Conservation (phyloP, 1,140 invertebrate genomes). For the Drosophila burlai region DNA sequence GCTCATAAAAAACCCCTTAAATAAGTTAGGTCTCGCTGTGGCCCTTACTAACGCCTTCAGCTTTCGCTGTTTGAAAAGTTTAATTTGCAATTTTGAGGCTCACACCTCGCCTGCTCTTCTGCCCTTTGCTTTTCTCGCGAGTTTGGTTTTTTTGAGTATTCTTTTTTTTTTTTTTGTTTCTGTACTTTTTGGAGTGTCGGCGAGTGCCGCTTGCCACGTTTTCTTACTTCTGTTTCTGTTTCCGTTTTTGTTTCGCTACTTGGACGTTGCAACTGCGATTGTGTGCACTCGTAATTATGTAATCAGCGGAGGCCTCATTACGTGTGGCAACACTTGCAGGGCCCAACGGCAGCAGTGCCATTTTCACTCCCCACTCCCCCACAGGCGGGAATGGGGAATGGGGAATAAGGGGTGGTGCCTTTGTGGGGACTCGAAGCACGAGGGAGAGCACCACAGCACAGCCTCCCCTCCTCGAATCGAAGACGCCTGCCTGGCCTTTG, state of each 20-base stretch:
- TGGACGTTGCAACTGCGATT: slow-evolving; percentile 51
- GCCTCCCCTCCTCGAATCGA: slow-evolving; percentile 26
- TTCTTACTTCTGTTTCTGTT: slow-evolving; percentile 71
- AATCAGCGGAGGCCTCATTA: slow-evolving; percentile 75
- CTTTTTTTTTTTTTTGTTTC: background rate
- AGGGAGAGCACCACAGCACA: background rate
- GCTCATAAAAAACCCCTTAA: background rate
- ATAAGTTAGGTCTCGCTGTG: slow-evolving; percentile 22
- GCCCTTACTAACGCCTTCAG: slow-evolving; percentile 6
- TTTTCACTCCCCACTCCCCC: slow-evolving; percentile 11
- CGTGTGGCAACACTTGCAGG: slow-evolving; percentile 67
- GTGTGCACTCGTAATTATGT: slow-evolving; percentile 74
- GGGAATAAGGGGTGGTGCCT: background rate
- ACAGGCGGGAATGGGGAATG: background rate
- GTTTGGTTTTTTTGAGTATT: slow-evolving; percentile 2
- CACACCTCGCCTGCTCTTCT: slow-evolving; percentile 23
- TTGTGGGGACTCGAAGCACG: background rate
- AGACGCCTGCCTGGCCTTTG: slow-evolving; percentile 21
- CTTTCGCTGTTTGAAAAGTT: slow-evolving; percentile 2
- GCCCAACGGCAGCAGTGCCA: slow-evolving; percentile 15
- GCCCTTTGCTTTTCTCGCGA: slow-evolving; percentile 5
- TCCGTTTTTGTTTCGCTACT: slow-evolving; percentile 37
- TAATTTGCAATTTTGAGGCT: slow-evolving; percentile 37
- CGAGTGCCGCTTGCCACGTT: slow-evolving; percentile 78
- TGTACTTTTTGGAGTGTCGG: slow-evolving; percentile 68